Evolutionary conservation across 2,888 invertebrate genomes (phyloP).

Genomic region (Cylindroiulus punctatus): DNA sequence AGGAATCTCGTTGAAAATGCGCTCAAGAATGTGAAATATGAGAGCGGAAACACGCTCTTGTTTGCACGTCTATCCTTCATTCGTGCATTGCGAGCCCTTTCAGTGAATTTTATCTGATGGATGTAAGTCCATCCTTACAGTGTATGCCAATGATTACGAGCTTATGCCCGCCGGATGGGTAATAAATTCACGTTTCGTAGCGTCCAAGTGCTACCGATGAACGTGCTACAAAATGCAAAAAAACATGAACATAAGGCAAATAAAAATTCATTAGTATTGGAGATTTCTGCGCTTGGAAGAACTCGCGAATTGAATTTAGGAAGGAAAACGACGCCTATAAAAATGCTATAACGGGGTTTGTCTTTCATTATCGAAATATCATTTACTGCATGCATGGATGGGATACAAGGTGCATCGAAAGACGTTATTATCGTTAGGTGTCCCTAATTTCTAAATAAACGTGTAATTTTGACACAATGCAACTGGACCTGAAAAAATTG

Average conservation of each 20-base stretch:
- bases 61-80: constrained; percentile 17
- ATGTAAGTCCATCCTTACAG: constrained; percentile 23
- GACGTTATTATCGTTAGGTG: neutral
- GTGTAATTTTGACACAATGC: no score
- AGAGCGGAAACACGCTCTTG: constrained; percentile 9
- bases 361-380: neutral
- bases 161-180: neutral
- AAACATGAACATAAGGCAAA: neutral
- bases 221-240: no score
- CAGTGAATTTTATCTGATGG: constrained; percentile 2
- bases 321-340: neutral
- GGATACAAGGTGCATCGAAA: neutral
- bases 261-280: constrained; percentile 24
- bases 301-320: neutral
- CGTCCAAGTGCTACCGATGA: neutral
- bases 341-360: neutral
- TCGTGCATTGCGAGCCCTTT: neutral
- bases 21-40: constrained; percentile 38
- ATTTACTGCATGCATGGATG: neutral
- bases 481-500: no score
- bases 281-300: neutral
- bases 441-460: no score
- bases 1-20: neutral
- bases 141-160: constrained; percentile 39
- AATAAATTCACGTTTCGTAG: neutral